Base-by-base conservation (phyloP, 2,888 invertebrate species). In the Pseudanteris insignis region DNA sequence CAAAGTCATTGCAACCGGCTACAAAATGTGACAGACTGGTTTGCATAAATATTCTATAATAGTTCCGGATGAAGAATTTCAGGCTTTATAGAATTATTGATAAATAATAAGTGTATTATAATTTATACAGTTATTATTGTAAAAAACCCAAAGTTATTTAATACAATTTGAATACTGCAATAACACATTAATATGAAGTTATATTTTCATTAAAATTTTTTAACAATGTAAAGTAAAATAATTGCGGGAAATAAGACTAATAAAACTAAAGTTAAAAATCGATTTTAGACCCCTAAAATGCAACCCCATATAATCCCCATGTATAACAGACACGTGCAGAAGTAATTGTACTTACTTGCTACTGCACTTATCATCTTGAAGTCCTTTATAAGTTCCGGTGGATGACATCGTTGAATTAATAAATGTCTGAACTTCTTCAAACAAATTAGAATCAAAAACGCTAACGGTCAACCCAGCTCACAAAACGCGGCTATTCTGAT, bases 281-380 rank as follows among this genome's bases (percentile, higher is more conserved):
- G 21, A 21, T 21, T 21, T 21, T 21, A 21, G 21, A 7, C 21
- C 21, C n/a, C n/a, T n/a, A 7, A 21, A 21, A 21, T 21, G 3
- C 21, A 7, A 21, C 7, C 21, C 4, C 21, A 21, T 21, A 3
- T 3, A 21, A 21, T 21, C 7, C 3, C 4, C 21, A 21, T 5
- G 3, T 5, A 21, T 21, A 7, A 21, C 7, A 21, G 21, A 5
- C 21, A 21, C 21, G 21, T 21, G 21, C 21, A 21, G 7, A 21
- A n/a, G n/a, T n/a, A 37, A 48, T 32, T 36, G 9, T 12, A 83
- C 85, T 83, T 75, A 85, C 85, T 84, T 87, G 81, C 88, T 87
- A 30, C 86, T 87, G 72, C 86, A 85, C 74, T 85, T 86, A 60
- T 83, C 84, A 68, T 85, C 84, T 33, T 81, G 82, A 63, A 86